Conservation (phyloP, 1,140 invertebrate species). For the Diachasma alloeum region DNA sequence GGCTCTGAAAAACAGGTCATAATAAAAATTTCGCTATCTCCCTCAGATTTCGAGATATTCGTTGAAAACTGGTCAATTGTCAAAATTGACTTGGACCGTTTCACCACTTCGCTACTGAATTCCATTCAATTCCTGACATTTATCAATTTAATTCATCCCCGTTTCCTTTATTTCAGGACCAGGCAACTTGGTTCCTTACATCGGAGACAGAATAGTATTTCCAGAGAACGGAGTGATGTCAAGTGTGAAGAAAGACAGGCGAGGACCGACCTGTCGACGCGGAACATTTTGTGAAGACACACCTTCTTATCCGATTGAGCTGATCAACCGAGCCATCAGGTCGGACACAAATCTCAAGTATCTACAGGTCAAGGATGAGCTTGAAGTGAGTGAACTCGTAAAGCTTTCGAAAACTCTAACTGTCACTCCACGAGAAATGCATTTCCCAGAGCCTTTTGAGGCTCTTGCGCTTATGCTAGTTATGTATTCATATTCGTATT, state of each 20-base stretch:
- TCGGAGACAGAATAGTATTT: not conserved
- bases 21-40: no score
- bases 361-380: constrained; percentile 34
- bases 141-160: no score
- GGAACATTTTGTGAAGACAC: constrained; percentile 40
- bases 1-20: no score
- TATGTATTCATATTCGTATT: constrained; percentile 11
- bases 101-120: no score
- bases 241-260: not conserved
- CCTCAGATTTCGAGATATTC: no score
- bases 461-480: not conserved
- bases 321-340: constrained; percentile 28
- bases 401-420: not conserved
- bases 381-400: constrained; percentile 26
- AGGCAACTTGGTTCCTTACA: not conserved
- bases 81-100: no score
- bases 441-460: not conserved
- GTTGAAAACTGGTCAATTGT: no score
- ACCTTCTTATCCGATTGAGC: constrained; percentile 40
- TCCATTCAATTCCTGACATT: no score
- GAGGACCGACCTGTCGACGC: constrained; percentile 18
- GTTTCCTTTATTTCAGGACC: not conserved
- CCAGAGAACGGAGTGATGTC: not conserved
- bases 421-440: not conserved
- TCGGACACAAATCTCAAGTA: constrained; percentile 30